Evolutionary conservation across 1,140 invertebrate genomes (phyloP).

Genomic region (Ephestia elutella): DNA sequence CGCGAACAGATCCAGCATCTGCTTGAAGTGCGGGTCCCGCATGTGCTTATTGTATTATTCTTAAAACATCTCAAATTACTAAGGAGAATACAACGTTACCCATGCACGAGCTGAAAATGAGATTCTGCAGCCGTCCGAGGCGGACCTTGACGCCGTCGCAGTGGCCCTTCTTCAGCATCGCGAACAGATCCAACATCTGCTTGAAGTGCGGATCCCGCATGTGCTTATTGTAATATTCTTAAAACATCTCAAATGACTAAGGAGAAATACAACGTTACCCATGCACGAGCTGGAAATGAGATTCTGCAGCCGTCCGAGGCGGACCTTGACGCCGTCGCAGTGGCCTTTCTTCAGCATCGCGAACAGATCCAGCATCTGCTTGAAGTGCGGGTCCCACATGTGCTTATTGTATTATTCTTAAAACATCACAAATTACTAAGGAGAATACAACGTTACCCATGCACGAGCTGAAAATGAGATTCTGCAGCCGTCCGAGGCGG

Average conservation of each 20-base stretch:
- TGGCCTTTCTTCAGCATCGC: conserved; percentile 98
- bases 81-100: conserved; percentile 74
- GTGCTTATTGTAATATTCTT: too few species aligned
- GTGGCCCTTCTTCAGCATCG: conserved; percentile 97
- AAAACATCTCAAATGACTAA: too few species aligned
- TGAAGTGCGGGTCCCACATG: conserved; percentile 97
- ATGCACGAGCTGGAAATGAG: conserved; percentile 95
- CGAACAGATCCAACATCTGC: conserved; percentile 96
- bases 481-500: conserved; percentile 94
- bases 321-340: conserved; percentile 95
- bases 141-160: conserved; percentile 96
- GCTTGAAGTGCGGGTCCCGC: conserved; percentile 97
- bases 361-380: conserved; percentile 96
- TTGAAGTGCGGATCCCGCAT: conserved; percentile 98
- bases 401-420: too few species aligned
- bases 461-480: conserved; percentile 94
- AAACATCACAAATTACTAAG: too few species aligned
- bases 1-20: conserved; percentile 96
- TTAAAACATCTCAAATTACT: too few species aligned
- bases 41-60: too few species aligned
- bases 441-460: conserved; percentile 78
- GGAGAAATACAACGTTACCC: conserved; percentile 71
- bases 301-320: conserved; percentile 95
- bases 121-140: conserved; percentile 94
- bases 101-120: conserved; percentile 94